Evolutionary conservation across 2,888 invertebrate species (phyloP).

Genomic region (Ditula angustiorana): DNA sequence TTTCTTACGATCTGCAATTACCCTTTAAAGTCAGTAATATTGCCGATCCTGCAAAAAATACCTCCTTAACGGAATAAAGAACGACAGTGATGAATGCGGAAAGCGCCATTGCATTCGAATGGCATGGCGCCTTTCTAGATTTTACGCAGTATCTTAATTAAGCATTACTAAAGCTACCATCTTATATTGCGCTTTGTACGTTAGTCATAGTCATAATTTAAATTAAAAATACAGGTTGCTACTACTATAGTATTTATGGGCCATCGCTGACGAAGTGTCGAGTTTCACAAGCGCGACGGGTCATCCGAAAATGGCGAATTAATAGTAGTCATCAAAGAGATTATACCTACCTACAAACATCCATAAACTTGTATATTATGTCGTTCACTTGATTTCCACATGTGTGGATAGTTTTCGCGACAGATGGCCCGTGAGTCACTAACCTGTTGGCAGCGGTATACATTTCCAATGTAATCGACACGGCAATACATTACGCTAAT

Average conservation of each 20-base stretch:
- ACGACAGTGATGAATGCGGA: slow-evolving; percentile 57
- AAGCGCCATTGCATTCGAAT: slow-evolving; percentile 39
- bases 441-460: slow-evolving; percentile 71
- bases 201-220: slow-evolving; percentile 49
- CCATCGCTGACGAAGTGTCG: slow-evolving; percentile 55
- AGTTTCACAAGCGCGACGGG: slow-evolving; percentile 62
- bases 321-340: slow-evolving; percentile 62
- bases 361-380: slow-evolving; percentile 57
- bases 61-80: slow-evolving; percentile 61
- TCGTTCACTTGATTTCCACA: slow-evolving; percentile 73
- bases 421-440: slow-evolving; percentile 82
- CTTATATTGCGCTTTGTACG: slow-evolving; percentile 35
- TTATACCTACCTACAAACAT: slow-evolving; percentile 55
- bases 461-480: slow-evolving; percentile 73
- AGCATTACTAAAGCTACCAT: not conserved
- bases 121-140: slow-evolving; percentile 8
- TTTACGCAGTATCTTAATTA: slow-evolving; percentile 10
- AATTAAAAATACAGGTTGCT: slow-evolving; percentile 46
- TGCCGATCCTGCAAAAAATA: slow-evolving; percentile 68
- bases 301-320: slow-evolving; percentile 66
- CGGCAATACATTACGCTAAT: slow-evolving; percentile 58
- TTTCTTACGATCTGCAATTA: slow-evolving; percentile 79
- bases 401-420: slow-evolving; percentile 76
- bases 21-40: slow-evolving; percentile 73
- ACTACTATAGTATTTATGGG: slow-evolving; percentile 46